Base-by-base conservation (phyloP, 2,113 vertebrate genomes). In the Chlorocebus sabaeus region DNA sequence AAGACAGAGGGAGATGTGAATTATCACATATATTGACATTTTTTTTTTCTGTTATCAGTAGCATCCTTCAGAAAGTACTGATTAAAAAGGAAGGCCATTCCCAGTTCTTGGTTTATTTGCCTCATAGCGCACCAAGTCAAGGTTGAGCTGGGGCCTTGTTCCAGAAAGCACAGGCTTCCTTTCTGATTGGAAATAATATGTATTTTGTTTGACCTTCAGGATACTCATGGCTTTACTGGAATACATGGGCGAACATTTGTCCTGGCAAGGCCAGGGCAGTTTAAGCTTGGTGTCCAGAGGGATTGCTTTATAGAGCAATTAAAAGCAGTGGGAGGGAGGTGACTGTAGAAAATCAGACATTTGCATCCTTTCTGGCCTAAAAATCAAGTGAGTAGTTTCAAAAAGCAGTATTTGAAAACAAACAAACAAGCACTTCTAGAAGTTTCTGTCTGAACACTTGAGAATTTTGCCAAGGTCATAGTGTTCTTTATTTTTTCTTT, bases 161-260 rank as follows among this genome's bases (percentile, higher is more conserved):
- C 97, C 97, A 98, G 93, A 94, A 93, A 94, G 89, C 85, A 95
- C 85, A 89, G 88, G 95, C 97, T 98, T 98, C 98, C 97, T 97
- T 97, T 98, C 78, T 96, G 87, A 95, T 95, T 98, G 98, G 96
- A 98, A 98, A 92, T 90, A 96, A 94, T 97, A 85, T 30, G 32
- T 93, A 82, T 93, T 98, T 94, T 97, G 92, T 97, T 96, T 98
- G 98, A 92, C 97, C 97, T 98, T 86, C 96, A 97, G 95, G 97
- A 89, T 95, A 81, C 86, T 96, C 40, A 27, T 95, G 75, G 91
- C 72, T 98, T 97, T 96, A 86, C 97, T 97, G 97, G 89, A 94
- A 86, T 95, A 76, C 32, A 0, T 20, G 64, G 95, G 97, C 93
- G 95, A 96, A 35, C 18, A 0, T 93, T 93, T 95, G 94, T 96